Conservation (phyloP, 2,888 invertebrate species). For the Melolontha melolontha region DNA sequence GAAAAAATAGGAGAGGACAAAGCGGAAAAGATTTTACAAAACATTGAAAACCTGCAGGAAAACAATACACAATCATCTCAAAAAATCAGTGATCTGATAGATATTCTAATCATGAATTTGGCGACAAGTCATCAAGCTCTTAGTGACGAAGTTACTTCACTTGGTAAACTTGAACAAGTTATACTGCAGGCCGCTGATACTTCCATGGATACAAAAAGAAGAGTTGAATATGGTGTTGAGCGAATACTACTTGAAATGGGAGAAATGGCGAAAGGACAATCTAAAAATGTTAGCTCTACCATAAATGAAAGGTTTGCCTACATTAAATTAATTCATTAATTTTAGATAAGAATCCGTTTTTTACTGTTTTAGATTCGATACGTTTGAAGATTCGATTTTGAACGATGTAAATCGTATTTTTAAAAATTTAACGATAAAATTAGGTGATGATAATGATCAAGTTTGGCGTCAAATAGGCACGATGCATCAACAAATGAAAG, state of each 20-base stretch:
- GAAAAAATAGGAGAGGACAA: conserved; percentile 54
- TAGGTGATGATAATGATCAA: conserved; percentile 86
- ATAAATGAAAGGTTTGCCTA: conserved; percentile 70
- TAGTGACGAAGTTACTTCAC: conserved; percentile 68
- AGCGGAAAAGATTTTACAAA: conserved; percentile 11
- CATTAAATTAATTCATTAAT: too few species aligned
- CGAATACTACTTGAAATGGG: conserved; percentile 83
- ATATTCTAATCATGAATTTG: conserved; percentile 70
- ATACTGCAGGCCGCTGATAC: conserved; percentile 86
- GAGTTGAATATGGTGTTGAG: conserved; percentile 88
- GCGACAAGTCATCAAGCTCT: conserved; percentile 69
- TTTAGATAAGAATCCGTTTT: too few species aligned
- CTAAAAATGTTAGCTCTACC: conserved; percentile 74
- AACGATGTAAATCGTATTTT: conserved; percentile 79
- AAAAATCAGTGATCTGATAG: conserved; percentile 67
- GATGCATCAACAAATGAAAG: conserved; percentile 86
- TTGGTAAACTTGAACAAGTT: conserved; percentile 81
- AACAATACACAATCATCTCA: conserved; percentile 54
- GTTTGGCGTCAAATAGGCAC: conserved; percentile 92
- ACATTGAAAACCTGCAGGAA: conserved; percentile 36
- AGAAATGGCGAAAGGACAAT: conserved; percentile 75
- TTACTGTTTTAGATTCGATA: conserved; percentile 71
- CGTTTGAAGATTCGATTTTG: conserved; percentile 76
- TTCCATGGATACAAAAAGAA: conserved; percentile 84
- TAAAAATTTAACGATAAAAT: conserved; percentile 79